Conservation (phyloP, 2,113 vertebrate species). For the Monarcha castaneiventris region DNA sequence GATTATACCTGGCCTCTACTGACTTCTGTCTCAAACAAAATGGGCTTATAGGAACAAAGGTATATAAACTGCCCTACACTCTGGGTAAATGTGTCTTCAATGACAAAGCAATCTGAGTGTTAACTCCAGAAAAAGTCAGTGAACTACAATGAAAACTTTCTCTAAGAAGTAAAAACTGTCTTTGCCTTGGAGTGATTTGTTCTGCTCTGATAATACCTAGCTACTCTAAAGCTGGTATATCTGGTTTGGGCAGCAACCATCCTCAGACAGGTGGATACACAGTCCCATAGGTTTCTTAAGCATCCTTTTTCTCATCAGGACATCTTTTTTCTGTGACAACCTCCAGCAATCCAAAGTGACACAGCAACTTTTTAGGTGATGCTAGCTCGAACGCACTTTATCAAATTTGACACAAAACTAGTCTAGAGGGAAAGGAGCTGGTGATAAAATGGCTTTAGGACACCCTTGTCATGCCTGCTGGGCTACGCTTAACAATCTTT, state of each 20-base stretch:
- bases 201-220: neutral
- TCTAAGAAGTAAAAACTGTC: neutral
- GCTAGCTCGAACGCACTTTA: neutral
- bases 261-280: neutral
- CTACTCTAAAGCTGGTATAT: neutral
- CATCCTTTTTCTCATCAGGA: neutral
- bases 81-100: neutral
- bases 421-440: neutral
- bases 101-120: neutral
- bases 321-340: neutral
- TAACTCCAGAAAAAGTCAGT: neutral
- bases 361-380: neutral
- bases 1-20: neutral
- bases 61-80: neutral
- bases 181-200: neutral
- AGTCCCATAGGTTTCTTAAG: neutral
- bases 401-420: neutral
- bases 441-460: neutral
- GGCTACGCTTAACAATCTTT: neutral
- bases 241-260: neutral
- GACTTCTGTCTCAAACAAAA: neutral
- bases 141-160: neutral
- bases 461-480: neutral
- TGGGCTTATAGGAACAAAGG: neutral
- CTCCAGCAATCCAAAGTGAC: neutral